These are phyloP conservation scores for Drosophila ficusphila DNA, from an alignment of 1,140 invertebrate genomes.

Conservation along the genomic window DNA sequence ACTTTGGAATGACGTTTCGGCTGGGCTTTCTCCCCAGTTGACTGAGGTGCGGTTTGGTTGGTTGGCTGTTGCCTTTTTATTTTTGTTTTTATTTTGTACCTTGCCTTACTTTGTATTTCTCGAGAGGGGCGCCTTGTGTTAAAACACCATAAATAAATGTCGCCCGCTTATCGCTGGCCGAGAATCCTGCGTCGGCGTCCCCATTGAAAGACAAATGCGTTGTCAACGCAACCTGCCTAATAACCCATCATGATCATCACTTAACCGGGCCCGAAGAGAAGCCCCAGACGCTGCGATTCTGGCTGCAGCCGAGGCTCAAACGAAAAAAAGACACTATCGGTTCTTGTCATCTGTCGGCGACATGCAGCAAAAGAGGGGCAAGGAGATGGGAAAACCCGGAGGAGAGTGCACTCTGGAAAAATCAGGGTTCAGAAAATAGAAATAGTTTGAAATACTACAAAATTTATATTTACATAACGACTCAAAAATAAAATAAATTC, in stretches of 20 bases:
- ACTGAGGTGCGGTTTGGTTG: conserved; percentile 11
- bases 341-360: conserved; percentile 78
- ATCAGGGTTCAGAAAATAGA: not conserved
- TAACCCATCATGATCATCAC: conserved; percentile 83
- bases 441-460: no score
- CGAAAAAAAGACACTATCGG: conserved; percentile 70
- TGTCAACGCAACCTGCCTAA: conserved; percentile 82
- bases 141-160: conserved; percentile 82
- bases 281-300: conserved; percentile 26
- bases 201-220: conserved; percentile 78
- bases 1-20: conserved; percentile 50
- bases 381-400: conserved; percentile 1
- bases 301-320: conserved; percentile 24
- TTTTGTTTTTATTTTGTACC: conserved; percentile 24
- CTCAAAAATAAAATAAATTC: no score
- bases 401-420: not conserved
- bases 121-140: conserved; percentile 67
- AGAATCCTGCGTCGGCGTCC: conserved; percentile 72
- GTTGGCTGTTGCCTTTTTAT: no score
- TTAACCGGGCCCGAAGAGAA: conserved; percentile 53
- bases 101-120: not conserved
- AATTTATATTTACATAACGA: no score
- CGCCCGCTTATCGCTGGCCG: conserved; percentile 63
- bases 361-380: conserved; percentile 49
- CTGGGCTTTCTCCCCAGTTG: conserved; percentile 28